Evolutionary conservation across 1,140 invertebrate genomes (phyloP), one percentile per base, ranked within the genome.

Genomic region (Ganaspis sp.): DNA sequence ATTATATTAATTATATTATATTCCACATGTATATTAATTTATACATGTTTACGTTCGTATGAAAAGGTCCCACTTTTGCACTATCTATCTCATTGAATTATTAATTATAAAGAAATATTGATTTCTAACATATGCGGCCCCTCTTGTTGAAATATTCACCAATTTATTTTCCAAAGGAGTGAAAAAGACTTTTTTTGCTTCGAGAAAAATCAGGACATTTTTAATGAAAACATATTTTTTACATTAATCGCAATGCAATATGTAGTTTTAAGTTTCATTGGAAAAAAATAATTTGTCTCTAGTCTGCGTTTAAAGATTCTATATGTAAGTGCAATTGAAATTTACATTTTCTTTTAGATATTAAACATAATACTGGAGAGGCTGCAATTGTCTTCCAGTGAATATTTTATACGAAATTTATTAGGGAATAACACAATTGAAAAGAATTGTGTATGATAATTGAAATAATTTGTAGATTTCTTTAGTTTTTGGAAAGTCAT

Each of bases 311-410:
- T 19, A 69, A 69, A 37, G 9, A 58, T 71, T 23, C 12, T 11
- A 78, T 72, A 34, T 69, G 74, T 19, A 64, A 74, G n/a, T 3
- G 64, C 37, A 38, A 9, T 64, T 26, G 69, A 38, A 64, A 69
- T 69, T 75, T 49, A 73, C 75, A 71, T 42, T 74, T 38, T 74
- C 77, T 75, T 38, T 49, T 70, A 58, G 40, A 72, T 49, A 17
- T 4, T 49, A 26, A 3, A 26, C 4, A 64, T 26, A 1, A 64
- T 3, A 34, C 4, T n/a, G 58, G 29, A 15, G 29, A 29, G 23
- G n/a, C 58, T 0, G 23, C 15, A 29, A 8, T n/a, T 64, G 11
- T 64, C 54, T 64, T 64, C 54, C 21, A 26, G 21, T 26, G 4
- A 23, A 11, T 29, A 29, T 64, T 64, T 64, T 64, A 64, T 64